These are phyloP conservation scores for Listronotus oregonensis DNA, from an alignment of 1,140 invertebrate genomes.

Conservation along the genomic window DNA sequence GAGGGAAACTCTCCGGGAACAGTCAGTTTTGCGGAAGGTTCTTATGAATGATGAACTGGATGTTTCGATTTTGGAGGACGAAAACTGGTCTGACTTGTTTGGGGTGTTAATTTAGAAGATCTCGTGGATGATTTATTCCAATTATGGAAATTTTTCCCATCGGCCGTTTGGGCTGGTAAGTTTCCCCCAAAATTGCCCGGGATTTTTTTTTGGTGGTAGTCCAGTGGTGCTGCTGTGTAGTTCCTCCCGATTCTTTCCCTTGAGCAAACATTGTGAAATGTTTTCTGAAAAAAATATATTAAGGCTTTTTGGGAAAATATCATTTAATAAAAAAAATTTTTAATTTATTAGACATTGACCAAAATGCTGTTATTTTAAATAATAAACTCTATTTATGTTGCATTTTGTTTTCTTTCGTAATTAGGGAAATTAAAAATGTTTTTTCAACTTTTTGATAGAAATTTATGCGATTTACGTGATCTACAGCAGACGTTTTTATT, in stretches of 20 bases:
- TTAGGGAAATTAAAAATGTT: too few relatives aligned
- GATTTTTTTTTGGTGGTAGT: constrained; percentile 21
- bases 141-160: constrained; percentile 33
- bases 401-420: too few relatives aligned
- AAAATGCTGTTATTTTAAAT: too few relatives aligned
- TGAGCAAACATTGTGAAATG: constrained; percentile 44
- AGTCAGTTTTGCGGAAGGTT: not conserved
- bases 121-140: constrained; percentile 5
- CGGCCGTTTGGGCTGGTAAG: constrained; percentile 24
- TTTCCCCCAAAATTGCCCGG: constrained; percentile 35
- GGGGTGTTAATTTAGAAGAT: constrained; percentile 15
- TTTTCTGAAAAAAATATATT: constrained; percentile 44
- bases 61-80: constrained; percentile 21
- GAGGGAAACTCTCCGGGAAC: not conserved
- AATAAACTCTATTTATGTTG: too few relatives aligned
- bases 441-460: too few relatives aligned
- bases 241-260: constrained; percentile 19
- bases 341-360: too few relatives aligned
- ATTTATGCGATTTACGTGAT: too few relatives aligned
- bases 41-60: constrained; percentile 2
- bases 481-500: too few relatives aligned
- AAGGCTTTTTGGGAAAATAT: too few relatives aligned
- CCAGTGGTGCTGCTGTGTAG: constrained; percentile 21
- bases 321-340: too few relatives aligned
- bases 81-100: constrained; percentile 32